A percentile compares a stretch with the other conserved stretches of the same genome.
phyloP scores from a whole-genome alignment of 2,888 invertebrate species.

The Heliconius hortense region DNA sequence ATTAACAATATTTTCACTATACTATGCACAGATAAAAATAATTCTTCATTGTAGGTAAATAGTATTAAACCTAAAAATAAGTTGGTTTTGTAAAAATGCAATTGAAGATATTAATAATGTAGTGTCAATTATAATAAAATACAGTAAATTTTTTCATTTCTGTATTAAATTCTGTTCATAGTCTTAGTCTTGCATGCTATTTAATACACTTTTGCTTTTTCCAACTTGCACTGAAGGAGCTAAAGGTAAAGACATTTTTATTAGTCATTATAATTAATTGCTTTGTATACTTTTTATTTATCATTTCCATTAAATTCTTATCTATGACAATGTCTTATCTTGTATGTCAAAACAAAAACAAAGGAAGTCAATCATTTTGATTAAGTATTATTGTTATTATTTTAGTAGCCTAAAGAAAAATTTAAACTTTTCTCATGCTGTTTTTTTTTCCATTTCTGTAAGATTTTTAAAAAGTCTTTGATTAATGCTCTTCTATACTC shows the following conservation, averaged over 20 bases:
- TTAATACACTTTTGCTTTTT: conserved; percentile 66
- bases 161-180: background rate
- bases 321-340: conserved; percentile 8
- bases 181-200: conserved; percentile 47
- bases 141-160: background rate
- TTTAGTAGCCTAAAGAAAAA: background rate
- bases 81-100: background rate
- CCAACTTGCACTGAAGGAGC: conserved; percentile 68
- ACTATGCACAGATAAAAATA: background rate
- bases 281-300: conserved; percentile 7
- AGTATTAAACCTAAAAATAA: background rate
- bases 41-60: background rate
- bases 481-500: too few relatives aligned
- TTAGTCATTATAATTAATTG: conserved; percentile 25
- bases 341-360: conserved; percentile 29
- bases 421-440: too few relatives aligned
- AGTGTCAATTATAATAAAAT: background rate
- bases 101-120: background rate
- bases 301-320: conserved; percentile 22
- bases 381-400: background rate
- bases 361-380: background rate
- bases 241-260: conserved; percentile 64
- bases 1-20: background rate
- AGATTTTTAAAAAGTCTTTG: too few relatives aligned
- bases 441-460: too few relatives aligned